These are phyloP conservation scores for Parnassius orleans DNA, from an alignment of 2,888 invertebrate genomes.

Conservation along the genomic window DNA sequence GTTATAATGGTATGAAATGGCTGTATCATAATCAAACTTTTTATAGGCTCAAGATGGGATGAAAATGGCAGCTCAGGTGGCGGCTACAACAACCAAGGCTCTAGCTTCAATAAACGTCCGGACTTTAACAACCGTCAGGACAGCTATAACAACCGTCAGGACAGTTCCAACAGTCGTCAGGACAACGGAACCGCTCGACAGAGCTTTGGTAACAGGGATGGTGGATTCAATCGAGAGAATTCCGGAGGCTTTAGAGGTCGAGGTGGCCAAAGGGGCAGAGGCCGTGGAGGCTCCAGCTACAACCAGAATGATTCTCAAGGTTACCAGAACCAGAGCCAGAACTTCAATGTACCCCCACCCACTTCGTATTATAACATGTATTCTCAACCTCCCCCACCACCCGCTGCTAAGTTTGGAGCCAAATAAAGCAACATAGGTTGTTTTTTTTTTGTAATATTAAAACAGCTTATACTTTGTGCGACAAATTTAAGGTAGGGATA, in stretches of 20 bases:
- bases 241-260: conserved; percentile 54
- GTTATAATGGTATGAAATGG: too few relatives aligned
- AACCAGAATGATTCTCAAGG: conserved; percentile 25
- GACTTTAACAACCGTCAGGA: conserved; percentile 28
- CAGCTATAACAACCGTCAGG: conserved; percentile 31
- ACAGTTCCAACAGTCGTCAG: conserved; percentile 28
- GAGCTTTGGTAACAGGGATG: conserved; percentile 32
- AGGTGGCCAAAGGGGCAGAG: conserved; percentile 40
- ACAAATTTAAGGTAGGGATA: neutral
- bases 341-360: conserved; percentile 51
- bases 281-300: conserved; percentile 30
- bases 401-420: conserved; percentile 32
- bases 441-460: neutral
- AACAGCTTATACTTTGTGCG: neutral
- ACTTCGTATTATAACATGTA: conserved; percentile 73
- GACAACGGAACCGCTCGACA: conserved; percentile 19
- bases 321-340: conserved; percentile 26
- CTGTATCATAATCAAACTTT: neutral
- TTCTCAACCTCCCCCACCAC: conserved; percentile 63
- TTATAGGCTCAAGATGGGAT: conserved; percentile 56
- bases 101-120: conserved; percentile 15
- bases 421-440: conserved; percentile 13
- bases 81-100: conserved; percentile 23
- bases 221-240: conserved; percentile 31
- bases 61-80: conserved; percentile 33